These are phyloP conservation scores for Philopotamus ludificatus DNA, from an alignment of 1,140 invertebrate species.

Conservation along the genomic window DNA sequence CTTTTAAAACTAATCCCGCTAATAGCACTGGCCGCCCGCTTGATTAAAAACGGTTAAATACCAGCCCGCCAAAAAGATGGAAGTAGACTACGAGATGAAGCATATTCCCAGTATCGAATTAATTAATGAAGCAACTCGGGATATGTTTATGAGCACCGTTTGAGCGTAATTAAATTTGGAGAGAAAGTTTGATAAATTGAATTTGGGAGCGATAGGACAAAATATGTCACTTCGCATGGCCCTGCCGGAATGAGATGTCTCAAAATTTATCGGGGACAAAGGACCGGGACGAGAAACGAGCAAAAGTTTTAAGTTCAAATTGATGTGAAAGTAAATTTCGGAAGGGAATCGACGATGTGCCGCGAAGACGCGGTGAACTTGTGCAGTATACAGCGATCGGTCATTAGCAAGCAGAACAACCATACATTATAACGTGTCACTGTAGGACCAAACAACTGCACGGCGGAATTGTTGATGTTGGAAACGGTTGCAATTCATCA, in stretches of 20 bases:
- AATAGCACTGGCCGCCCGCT: background rate
- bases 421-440: no score
- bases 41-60: background rate
- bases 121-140: background rate
- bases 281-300: background rate
- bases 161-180: slow-evolving; percentile 17
- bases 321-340: slow-evolving; percentile 17
- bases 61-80: background rate
- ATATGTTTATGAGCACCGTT: slow-evolving; percentile 23
- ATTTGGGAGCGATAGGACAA: slow-evolving; percentile 18
- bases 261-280: slow-evolving; percentile 5
- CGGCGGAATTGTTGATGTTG: no score
- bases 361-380: background rate
- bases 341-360: background rate
- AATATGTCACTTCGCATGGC: slow-evolving; percentile 5
- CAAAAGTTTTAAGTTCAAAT: slow-evolving; percentile 6
- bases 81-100: background rate
- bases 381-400: slow-evolving; percentile 1
- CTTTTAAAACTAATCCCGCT: background rate
- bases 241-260: background rate
- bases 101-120: background rate
- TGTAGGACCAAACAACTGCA: no score
- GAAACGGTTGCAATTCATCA: no score
- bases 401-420: slow-evolving; percentile 3
- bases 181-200: slow-evolving; percentile 22